Percentiles rank a stretch among this genome's conserved stretches.
phyloP scores from a whole-genome alignment of 1,140 invertebrate genomes.

The Epicauta chinensis region DNA sequence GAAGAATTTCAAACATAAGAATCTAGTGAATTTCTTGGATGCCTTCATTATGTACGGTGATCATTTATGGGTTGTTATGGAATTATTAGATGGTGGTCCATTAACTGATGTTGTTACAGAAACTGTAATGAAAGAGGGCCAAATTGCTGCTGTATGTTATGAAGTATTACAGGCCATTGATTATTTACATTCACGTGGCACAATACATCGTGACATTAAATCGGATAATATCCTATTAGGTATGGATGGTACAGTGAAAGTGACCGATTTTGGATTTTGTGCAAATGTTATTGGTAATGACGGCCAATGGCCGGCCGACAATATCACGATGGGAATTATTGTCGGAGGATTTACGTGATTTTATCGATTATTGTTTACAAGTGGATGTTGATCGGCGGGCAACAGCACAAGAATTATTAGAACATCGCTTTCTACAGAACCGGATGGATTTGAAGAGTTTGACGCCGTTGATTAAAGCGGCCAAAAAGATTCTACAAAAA shows the following conservation, averaged over 20 bases:
- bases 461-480: constrained; percentile 86
- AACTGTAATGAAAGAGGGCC: constrained; percentile 94
- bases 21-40: constrained; percentile 96
- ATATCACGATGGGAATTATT: constrained; percentile 79
- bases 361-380: constrained; percentile 86
- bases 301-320: constrained; percentile 88
- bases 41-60: constrained; percentile 81
- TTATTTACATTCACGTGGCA: constrained; percentile 87
- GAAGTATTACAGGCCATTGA: constrained; percentile 90
- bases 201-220: constrained; percentile 91
- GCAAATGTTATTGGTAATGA: constrained; percentile 85
- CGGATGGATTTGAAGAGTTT: constrained; percentile 79
- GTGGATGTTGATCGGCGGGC: constrained; percentile 86
- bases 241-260: constrained; percentile 94
- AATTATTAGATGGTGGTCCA: constrained; percentile 90
- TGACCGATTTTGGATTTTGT: constrained; percentile 98
- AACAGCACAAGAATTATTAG: constrained; percentile 76
- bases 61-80: constrained; percentile 94
- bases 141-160: constrained; percentile 91
- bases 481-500: constrained; percentile 71
- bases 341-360: constrained; percentile 70
- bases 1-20: constrained; percentile 90
- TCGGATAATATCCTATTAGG: constrained; percentile 95
- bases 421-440: constrained; percentile 82
- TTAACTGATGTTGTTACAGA: constrained; percentile 97